Conservation (phyloP, 2,888 invertebrate species). For the Thyatira batis region DNA sequence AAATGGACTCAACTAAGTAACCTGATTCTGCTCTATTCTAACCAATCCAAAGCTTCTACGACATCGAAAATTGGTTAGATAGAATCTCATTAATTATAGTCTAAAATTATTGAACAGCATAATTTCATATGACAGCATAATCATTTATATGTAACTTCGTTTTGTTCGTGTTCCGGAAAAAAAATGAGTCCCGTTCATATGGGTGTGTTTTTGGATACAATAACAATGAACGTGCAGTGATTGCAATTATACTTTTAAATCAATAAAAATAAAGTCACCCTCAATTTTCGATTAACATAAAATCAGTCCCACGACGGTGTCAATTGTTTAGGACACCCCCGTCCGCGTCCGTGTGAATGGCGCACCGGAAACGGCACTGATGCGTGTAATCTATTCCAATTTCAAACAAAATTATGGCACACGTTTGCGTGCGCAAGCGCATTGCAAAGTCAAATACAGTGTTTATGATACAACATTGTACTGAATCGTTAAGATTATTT, state of each 20-base stretch:
- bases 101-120: too few relatives aligned
- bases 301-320: conserved; percentile 71
- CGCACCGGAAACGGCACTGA: conserved; percentile 59
- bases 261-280: conserved; percentile 55
- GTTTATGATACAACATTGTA: conserved; percentile 24
- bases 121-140: too few relatives aligned
- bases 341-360: conserved; percentile 57
- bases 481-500: conserved; percentile 14
- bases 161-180: not conserved
- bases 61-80: too few relatives aligned
- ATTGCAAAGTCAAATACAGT: conserved; percentile 14
- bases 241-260: conserved; percentile 56
- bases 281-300: conserved; percentile 70
- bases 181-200: too few relatives aligned
- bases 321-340: conserved; percentile 53
- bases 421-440: conserved; percentile 15
- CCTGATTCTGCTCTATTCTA: too few relatives aligned
- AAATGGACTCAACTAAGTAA: too few relatives aligned
- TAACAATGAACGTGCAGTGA: conserved; percentile 22
- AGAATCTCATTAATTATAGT: too few relatives aligned
- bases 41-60: too few relatives aligned
- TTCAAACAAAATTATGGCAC: conserved; percentile 39
- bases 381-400: conserved; percentile 73
- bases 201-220: not conserved
- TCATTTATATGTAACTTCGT: not conserved